Evolutionary conservation across 2,797 vertebrate species (phyloP).

Genomic region (Balearica regulorum): DNA sequence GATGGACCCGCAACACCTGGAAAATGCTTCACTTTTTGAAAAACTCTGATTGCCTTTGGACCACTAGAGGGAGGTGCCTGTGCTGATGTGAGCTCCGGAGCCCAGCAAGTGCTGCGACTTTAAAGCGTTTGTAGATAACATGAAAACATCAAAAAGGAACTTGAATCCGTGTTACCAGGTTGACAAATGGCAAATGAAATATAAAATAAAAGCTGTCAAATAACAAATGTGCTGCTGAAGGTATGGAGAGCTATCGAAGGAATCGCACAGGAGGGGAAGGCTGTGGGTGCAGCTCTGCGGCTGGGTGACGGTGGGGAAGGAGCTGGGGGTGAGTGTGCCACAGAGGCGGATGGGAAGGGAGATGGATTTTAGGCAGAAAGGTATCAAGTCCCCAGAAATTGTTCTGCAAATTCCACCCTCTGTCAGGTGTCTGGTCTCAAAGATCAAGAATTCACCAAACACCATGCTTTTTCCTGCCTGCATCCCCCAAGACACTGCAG

Average conservation of each 20-base stretch:
- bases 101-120: neutral
- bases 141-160: conserved; percentile 43
- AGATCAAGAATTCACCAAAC: neutral
- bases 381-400: neutral
- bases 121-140: conserved; percentile 9
- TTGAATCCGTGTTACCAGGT: neutral
- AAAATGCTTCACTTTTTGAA: neutral
- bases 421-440: rapidly evolving
- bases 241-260: neutral
- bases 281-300: neutral
- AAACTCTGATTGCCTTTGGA: neutral
- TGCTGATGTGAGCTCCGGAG: neutral
- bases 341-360: neutral
- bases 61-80: conserved; percentile 49
- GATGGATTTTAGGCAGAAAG: neutral
- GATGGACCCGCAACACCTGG: neutral
- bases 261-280: neutral
- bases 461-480: neutral
- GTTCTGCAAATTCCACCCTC: neutral
- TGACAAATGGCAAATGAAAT: conserved; percentile 62
- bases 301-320: neutral
- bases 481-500: neutral
- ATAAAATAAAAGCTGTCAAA: conserved; percentile 48
- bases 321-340: neutral
- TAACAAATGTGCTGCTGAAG: neutral